phyloP scores from a whole-genome alignment of 2,113 vertebrate species.

The Dolichallabes microphthalmus region DNA sequence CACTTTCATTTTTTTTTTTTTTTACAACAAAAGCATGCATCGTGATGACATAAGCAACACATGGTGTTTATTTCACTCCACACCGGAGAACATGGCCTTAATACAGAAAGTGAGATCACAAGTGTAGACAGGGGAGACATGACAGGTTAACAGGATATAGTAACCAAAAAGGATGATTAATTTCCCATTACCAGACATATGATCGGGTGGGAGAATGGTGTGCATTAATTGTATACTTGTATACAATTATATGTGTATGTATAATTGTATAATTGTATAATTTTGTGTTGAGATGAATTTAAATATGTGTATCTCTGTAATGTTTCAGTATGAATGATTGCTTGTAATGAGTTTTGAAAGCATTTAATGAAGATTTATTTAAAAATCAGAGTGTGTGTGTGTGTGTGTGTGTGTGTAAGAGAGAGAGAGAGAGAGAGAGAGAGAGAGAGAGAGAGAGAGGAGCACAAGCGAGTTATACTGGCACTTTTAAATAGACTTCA shows the following conservation, averaged over 20 bases:
- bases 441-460: slow-evolving; percentile 44
- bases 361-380: too few species aligned
- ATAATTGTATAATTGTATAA: too few species aligned
- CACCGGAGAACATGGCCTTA: background rate
- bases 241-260: too few species aligned
- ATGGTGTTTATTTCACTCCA: background rate
- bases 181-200: background rate
- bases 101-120: background rate
- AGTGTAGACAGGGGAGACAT: background rate
- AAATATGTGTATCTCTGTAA: too few species aligned
- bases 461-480: slow-evolving; percentile 40
- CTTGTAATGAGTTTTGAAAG: too few species aligned
- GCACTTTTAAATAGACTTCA: slow-evolving; percentile 76
- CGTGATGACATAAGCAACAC: background rate
- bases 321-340: too few species aligned
- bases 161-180: background rate
- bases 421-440: slow-evolving; percentile 22
- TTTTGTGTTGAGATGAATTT: too few species aligned
- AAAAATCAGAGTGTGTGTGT: background rate
- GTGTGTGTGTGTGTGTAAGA: background rate
- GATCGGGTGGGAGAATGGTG: background rate
- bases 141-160: slow-evolving; percentile 3
- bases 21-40: background rate
- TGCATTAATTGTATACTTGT: too few species aligned
- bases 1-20: background rate